A percentile compares a stretch with the other conserved stretches of the same genome.
Conservation (phyloP, 30 jellyfish, hydroid and myxozoan genomes). For the Aurelia sp. region DNA sequence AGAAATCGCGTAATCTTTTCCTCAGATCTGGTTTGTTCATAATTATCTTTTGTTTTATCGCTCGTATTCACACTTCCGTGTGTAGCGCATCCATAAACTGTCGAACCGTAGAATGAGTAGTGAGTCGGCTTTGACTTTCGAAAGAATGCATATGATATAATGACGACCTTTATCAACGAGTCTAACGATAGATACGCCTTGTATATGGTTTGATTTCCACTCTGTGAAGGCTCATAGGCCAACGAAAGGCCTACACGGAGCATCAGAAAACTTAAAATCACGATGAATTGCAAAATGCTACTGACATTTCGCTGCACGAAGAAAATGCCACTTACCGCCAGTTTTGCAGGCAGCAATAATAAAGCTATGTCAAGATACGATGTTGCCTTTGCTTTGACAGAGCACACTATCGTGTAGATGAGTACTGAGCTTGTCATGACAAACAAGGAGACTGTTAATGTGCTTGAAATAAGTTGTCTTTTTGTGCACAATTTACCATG, state of each 20-base stretch:
- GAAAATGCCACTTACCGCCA: neutral
- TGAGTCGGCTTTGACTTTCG: neutral
- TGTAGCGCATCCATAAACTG: conserved; percentile 14
- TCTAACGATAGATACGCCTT: conserved; percentile 6
- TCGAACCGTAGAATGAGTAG: conserved; percentile 1
- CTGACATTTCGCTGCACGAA: neutral
- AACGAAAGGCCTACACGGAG: conserved; percentile 36
- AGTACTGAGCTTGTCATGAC: neutral
- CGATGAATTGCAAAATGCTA: conserved; percentile 2
- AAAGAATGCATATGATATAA: neutral
- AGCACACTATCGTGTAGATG: conserved; percentile 1
- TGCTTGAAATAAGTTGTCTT: neutral
- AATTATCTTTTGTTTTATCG: neutral
- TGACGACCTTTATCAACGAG: neutral
- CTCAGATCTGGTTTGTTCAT: neutral
- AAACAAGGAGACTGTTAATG: neutral
- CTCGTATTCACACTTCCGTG: neutral
- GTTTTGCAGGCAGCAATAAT: conserved; percentile 10
- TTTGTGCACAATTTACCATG: too few species aligned
- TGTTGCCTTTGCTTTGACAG: neutral
- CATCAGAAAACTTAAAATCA: conserved; percentile 12
- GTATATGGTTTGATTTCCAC: neutral
- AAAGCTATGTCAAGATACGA: neutral
- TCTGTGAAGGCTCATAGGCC: neutral
- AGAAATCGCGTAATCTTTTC: neutral